A percentile compares a stretch with the other conserved stretches of the same genome.
Evolutionary conservation across 2,113 vertebrate species (phyloP).

Genomic region (Callipepla squamata): DNA sequence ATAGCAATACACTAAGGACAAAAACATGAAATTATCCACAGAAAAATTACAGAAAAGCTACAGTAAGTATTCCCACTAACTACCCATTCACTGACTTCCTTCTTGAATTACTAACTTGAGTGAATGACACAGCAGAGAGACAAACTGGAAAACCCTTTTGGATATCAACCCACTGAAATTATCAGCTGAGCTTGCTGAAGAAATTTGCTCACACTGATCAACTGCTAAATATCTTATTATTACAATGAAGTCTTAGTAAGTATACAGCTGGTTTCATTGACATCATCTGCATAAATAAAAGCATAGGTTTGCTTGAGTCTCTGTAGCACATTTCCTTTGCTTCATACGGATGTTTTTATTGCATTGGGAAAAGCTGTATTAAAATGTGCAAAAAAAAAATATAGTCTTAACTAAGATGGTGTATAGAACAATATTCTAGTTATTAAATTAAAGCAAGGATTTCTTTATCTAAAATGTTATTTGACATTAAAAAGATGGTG

Average conservation of each 20-base stretch:
- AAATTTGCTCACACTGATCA: constrained; percentile 33
- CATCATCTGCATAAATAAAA: background rate
- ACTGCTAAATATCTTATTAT: background rate
- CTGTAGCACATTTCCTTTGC: background rate
- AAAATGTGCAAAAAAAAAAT: constrained; percentile 33
- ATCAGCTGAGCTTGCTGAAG: constrained; percentile 19
- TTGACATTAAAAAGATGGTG: background rate
- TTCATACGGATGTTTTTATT: background rate
- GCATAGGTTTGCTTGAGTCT: background rate
- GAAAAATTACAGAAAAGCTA: constrained; percentile 68
- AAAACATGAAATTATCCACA: constrained; percentile 66
- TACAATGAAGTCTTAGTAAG: background rate
- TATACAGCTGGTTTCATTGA: background rate
- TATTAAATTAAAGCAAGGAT: background rate
- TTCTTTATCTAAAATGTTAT: background rate
- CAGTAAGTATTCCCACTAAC: constrained; percentile 34
- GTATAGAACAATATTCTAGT: background rate
- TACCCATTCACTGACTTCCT: constrained; percentile 63
- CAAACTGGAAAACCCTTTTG: background rate
- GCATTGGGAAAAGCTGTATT: background rate
- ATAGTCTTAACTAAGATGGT: constrained; percentile 6
- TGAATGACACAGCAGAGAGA: constrained; percentile 29
- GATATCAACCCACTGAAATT: background rate
- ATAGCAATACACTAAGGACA: constrained; percentile 65
- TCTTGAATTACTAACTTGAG: constrained; percentile 56